A percentile compares a stretch with the other conserved stretches of the same genome.
phyloP scores from a whole-genome alignment of 2,113 vertebrate genomes.

The Morphnarchus princeps region DNA sequence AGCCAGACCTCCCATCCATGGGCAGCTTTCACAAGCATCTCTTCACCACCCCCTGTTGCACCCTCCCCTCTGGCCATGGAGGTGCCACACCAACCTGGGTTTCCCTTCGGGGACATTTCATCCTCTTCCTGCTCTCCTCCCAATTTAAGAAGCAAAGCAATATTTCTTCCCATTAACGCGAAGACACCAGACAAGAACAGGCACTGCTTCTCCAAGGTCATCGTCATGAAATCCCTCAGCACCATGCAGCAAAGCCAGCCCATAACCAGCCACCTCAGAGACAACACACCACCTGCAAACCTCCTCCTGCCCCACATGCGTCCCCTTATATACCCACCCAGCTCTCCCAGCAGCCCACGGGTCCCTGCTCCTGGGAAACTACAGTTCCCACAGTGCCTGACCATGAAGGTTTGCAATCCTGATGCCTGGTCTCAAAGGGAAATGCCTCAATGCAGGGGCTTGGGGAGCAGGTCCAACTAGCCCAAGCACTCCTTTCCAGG shows the following conservation, averaged over 20 bases:
- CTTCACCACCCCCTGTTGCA: not conserved
- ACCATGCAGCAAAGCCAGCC: not conserved
- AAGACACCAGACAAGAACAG: not conserved
- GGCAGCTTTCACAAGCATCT: not conserved
- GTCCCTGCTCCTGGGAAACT: not conserved
- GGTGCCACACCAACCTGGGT: not conserved
- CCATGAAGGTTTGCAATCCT: not conserved
- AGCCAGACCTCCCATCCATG: not conserved
- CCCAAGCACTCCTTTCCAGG: not conserved
- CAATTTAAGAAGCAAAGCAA: not conserved
- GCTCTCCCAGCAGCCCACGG: not conserved
- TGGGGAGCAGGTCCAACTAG: not conserved
- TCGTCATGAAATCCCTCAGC: not conserved
- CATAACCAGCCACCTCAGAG: not conserved
- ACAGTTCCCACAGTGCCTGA: not conserved
- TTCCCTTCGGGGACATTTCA: not conserved
- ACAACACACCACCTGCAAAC: not conserved
- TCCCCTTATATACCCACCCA: not conserved
- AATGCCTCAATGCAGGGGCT: not conserved
- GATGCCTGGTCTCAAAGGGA: not conserved
- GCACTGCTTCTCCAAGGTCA: not conserved
- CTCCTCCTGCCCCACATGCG: not conserved
- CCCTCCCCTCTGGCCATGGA: not conserved
- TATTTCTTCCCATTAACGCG: accelerated
- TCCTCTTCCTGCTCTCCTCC: not conserved